phyloP scores from a whole-genome alignment of 2,113 vertebrate species.

The Hipposideros armiger region DNA sequence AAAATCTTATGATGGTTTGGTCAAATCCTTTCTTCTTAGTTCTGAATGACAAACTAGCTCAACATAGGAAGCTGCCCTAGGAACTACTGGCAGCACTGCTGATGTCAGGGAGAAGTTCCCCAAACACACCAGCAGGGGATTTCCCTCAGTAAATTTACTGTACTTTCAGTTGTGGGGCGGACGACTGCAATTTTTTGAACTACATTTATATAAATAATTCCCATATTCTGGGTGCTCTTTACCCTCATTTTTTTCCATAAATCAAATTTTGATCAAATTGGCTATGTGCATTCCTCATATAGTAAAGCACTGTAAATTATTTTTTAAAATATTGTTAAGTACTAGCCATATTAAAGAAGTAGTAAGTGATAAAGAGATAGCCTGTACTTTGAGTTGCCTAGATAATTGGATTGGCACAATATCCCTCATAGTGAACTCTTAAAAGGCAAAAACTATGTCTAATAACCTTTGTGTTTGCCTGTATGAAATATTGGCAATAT shows the following conservation, averaged over 20 bases:
- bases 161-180: neutral
- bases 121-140: neutral
- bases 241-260: neutral
- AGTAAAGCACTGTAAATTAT: neutral
- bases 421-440: neutral
- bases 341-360: slow-evolving; percentile 23
- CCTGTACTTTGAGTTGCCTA: neutral
- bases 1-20: neutral
- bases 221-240: neutral
- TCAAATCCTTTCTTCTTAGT: neutral
- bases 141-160: slow-evolving; percentile 30
- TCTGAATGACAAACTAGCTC: neutral
- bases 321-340: neutral
- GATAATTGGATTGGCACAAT: neutral
- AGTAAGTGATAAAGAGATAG: neutral
- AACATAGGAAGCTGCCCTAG: neutral
- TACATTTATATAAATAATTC: neutral
- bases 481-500: neutral
- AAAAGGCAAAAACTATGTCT: neutral
- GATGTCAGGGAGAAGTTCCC: neutral
- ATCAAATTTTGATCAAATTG: neutral
- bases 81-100: neutral
- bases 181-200: neutral
- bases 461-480: neutral
- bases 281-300: neutral